Percentiles rank a stretch among this genome's conserved stretches.
Conservation (phyloP, 2,113 vertebrate genomes). For the Gasterosteus aculeatus region DNA sequence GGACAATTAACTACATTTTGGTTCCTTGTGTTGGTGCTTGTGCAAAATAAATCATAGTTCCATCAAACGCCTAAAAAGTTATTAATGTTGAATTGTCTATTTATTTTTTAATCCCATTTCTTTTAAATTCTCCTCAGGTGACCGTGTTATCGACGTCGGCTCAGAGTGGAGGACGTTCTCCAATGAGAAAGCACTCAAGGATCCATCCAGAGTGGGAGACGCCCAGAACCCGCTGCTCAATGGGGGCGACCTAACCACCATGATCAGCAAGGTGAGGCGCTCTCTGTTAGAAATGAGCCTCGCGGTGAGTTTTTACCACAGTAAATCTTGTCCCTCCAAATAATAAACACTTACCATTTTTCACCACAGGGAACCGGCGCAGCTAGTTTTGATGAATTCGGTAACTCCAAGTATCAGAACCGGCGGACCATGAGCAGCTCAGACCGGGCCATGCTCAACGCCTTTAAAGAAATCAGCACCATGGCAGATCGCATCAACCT, state of each 20-base stretch:
- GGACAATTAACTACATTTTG: neutral
- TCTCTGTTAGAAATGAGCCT: neutral
- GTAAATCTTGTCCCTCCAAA: neutral
- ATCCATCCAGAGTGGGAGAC: constrained; percentile 97
- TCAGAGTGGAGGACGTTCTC: constrained; percentile 99
- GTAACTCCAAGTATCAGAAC: constrained; percentile 98
- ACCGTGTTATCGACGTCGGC: constrained; percentile 96
- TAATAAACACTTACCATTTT: neutral
- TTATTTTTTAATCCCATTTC: neutral
- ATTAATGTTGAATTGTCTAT: neutral
- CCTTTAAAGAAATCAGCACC: constrained; percentile 97
- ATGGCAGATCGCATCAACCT: constrained; percentile 99
- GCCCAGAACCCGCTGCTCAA: constrained; percentile 96
- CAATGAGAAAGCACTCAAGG: constrained; percentile 98
- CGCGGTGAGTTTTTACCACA: neutral
- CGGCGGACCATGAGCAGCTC: constrained; percentile 98
- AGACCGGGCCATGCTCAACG: constrained; percentile 98
- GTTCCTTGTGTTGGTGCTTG: neutral
- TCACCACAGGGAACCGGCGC: constrained; percentile 91
- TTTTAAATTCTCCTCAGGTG: constrained; percentile 81
- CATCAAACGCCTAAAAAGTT: no score
- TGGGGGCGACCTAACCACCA: constrained; percentile 95
- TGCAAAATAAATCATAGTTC: neutral
- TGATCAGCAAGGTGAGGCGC: constrained; percentile 90
- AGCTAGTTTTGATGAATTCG: constrained; percentile 98